These are phyloP conservation scores for Cyprinella venusta DNA, from an alignment of 2,797 vertebrate species.

Conservation along the genomic window DNA sequence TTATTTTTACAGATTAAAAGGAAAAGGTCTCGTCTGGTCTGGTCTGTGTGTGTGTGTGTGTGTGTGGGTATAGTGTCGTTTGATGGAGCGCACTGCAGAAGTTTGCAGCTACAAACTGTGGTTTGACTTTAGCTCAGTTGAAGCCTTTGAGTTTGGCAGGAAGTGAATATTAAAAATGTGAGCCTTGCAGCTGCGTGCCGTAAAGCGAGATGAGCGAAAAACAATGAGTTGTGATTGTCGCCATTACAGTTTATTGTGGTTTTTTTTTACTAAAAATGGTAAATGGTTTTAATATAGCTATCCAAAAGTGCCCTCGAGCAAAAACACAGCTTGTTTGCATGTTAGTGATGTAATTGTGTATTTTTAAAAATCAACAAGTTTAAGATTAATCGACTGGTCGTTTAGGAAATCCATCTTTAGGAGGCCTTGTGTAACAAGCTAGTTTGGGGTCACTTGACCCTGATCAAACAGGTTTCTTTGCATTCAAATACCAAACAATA, in stretches of 20 bases:
- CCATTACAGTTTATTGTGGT: background rate
- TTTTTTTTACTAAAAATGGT: background rate
- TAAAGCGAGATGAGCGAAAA: background rate
- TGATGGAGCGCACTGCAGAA: constrained; percentile 31
- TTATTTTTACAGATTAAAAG: constrained; percentile 38
- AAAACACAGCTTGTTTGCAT: background rate
- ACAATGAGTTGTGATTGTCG: constrained; percentile 23
- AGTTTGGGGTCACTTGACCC: background rate
- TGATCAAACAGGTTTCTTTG: too few relatives aligned
- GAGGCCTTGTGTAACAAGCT: background rate
- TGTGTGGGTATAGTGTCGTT: constrained; percentile 5
- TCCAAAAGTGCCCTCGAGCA: background rate
- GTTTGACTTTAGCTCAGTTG: constrained; percentile 44
- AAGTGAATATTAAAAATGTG: constrained; percentile 41
- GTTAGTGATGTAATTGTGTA: background rate
- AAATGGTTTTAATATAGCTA: background rate
- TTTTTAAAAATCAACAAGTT: background rate
- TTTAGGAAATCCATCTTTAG: background rate
- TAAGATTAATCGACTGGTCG: background rate
- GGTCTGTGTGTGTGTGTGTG: constrained; percentile 21
- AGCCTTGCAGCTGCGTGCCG: constrained; percentile 33
- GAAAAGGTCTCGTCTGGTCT: constrained; percentile 30
- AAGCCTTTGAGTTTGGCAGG: constrained; percentile 49
- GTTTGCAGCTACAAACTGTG: constrained; percentile 56
- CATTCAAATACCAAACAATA: too few relatives aligned